phyloP scores from a whole-genome alignment of 2,113 vertebrate species.

The Anarrhichthys ocellatus region DNA sequence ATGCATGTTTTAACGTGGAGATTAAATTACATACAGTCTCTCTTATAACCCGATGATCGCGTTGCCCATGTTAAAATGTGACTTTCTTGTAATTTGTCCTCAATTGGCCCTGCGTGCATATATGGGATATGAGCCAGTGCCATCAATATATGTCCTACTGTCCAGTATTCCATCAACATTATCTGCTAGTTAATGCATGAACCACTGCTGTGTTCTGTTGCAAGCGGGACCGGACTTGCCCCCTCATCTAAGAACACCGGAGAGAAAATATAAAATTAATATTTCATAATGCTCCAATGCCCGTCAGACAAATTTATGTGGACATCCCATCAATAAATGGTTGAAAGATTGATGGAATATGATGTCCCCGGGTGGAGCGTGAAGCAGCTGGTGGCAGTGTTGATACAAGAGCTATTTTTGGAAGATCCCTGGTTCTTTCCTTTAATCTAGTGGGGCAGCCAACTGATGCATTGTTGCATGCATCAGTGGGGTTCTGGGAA shows the following conservation, averaged over 20 bases:
- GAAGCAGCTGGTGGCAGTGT: conserved; percentile 74
- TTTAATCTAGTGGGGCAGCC: conserved; percentile 63
- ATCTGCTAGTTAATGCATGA: conserved; percentile 72
- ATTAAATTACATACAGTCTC: conserved; percentile 24
- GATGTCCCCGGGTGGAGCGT: conserved; percentile 75
- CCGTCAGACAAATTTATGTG: conserved; percentile 81
- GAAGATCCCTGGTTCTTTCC: conserved; percentile 68
- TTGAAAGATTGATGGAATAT: conserved; percentile 82
- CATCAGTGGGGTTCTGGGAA: conserved; percentile 45
- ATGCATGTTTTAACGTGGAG: conserved; percentile 17
- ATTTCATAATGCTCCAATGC: conserved; percentile 75
- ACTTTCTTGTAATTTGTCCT: conserved; percentile 54
- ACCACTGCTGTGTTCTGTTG: conserved; percentile 63
- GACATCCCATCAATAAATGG: conserved; percentile 83
- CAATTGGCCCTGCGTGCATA: conserved; percentile 8
- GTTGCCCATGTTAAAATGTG: conserved; percentile 41
- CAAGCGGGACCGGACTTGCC: conserved; percentile 67
- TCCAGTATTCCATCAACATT: conserved; percentile 65
- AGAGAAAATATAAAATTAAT: conserved; percentile 80
- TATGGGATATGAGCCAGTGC: conserved; percentile 24
- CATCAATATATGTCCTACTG: conserved; percentile 63
- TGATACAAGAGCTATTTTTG: conserved; percentile 77
- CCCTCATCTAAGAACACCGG: conserved; percentile 44
- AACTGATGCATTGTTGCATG: conserved; percentile 60
- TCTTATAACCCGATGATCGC: conserved; percentile 50